These are phyloP conservation scores for Salvator merianae DNA, from an alignment of 2,113 vertebrate genomes.

Conservation along the genomic window DNA sequence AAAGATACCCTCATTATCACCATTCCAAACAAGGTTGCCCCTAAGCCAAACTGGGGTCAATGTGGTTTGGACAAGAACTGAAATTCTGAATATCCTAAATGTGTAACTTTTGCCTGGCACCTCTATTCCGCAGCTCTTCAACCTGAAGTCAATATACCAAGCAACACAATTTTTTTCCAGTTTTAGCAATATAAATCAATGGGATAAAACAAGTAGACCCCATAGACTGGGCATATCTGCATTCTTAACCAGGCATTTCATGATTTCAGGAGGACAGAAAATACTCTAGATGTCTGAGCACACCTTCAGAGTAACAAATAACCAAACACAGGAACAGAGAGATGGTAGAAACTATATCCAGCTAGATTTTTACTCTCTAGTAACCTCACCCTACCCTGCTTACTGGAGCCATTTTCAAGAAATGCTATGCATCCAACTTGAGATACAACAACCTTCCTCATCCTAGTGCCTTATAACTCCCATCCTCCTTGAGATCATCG, in stretches of 20 bases:
- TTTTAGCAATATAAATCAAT: background rate
- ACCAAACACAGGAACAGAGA: background rate
- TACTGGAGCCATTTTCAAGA: background rate
- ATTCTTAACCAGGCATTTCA: background rate
- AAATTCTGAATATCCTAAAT: background rate
- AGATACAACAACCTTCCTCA: no score
- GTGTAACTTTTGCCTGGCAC: background rate
- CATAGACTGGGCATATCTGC: background rate
- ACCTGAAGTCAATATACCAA: background rate
- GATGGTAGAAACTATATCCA: background rate
- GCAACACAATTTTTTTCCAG: background rate
- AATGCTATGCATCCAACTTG: background rate
- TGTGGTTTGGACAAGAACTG: no score
- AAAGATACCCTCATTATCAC: no score
- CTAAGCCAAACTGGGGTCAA: no score
- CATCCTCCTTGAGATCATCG: no score
- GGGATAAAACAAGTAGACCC: background rate
- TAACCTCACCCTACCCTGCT: background rate
- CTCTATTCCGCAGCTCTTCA: background rate
- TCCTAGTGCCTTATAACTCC: no score
- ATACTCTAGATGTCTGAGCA: no score
- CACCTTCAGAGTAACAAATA: background rate
- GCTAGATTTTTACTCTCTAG: background rate
- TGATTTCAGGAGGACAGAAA: background rate
- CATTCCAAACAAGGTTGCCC: no score